Conservation (phyloP, 2,888 invertebrate species). For the Nudaria mundana region DNA sequence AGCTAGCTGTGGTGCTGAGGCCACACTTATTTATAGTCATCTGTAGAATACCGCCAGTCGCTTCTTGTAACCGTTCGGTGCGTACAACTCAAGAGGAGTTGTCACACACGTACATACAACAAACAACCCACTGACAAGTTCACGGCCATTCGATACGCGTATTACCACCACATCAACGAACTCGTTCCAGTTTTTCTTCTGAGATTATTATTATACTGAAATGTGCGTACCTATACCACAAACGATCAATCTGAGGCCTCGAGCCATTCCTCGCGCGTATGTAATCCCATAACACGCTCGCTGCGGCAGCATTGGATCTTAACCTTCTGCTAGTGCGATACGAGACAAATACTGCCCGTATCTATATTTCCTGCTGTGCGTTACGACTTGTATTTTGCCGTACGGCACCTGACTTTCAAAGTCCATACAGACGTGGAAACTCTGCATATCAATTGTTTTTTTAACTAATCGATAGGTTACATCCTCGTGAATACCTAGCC, state of each 20-base stretch:
- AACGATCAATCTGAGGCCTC: too few relatives aligned
- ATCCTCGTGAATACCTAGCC: background rate
- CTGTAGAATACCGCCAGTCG: background rate
- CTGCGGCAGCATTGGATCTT: background rate
- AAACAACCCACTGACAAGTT: constrained; percentile 20
- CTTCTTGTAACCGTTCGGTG: background rate
- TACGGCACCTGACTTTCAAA: constrained; percentile 4
- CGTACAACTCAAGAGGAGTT: constrained; percentile 3
- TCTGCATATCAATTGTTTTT: background rate
- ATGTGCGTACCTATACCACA: too few relatives aligned
- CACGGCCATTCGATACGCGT: constrained; percentile 12
- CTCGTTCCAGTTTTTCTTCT: too few relatives aligned
- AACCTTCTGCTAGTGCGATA: background rate
- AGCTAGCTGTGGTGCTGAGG: too few relatives aligned
- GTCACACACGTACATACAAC: too few relatives aligned
- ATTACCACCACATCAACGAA: too few relatives aligned
- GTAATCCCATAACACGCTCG: background rate
- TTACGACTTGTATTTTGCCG: constrained; percentile 5
- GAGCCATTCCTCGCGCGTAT: constrained; percentile 10
- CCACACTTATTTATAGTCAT: constrained; percentile 11
- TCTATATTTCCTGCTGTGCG: constrained; percentile 11
- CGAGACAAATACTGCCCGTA: constrained; percentile 1
- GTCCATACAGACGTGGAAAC: constrained; percentile 1
- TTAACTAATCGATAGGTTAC: background rate
- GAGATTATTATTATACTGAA: too few relatives aligned